Conservation (phyloP, 2,113 vertebrate species). For the Camelus dromedarius region DNA sequence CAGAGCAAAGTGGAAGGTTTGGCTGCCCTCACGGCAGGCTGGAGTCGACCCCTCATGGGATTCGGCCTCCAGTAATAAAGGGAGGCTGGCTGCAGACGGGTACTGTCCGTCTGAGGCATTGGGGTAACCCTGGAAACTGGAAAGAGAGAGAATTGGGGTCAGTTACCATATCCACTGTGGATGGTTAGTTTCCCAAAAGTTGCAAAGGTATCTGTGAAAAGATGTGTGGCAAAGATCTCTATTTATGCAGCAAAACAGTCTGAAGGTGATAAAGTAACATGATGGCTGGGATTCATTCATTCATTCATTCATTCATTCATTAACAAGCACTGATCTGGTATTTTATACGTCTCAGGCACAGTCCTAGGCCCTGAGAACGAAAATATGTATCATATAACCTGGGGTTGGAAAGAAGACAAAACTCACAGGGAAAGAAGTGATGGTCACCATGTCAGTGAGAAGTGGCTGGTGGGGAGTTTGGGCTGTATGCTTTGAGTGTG, state of each 20-base stretch:
- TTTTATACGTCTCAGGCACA: neutral
- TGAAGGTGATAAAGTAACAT: neutral
- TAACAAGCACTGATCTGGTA: neutral
- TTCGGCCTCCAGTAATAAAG: too few species aligned
- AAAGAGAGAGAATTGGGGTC: neutral
- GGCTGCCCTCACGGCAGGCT: neutral
- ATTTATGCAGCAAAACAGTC: neutral
- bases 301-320: neutral
- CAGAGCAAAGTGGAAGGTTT: neutral
- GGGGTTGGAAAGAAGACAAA: neutral
- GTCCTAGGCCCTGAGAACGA: neutral
- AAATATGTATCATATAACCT: neutral
- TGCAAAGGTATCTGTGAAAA: neutral
- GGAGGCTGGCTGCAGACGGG: neutral
- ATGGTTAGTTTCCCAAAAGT: neutral
- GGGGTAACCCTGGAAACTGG: neutral
- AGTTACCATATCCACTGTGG: too few species aligned
- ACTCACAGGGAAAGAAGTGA: neutral
- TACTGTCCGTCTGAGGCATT: neutral
- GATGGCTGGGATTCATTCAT: neutral
- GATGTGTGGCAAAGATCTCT: neutral
- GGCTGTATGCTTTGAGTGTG: accelerated
- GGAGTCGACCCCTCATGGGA: neutral
- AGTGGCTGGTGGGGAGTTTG: accelerated
- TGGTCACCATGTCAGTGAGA: neutral